These are phyloP conservation scores for Eriocheir sinensis DNA, from an alignment of 1,140 invertebrate genomes.

Conservation along the genomic window DNA sequence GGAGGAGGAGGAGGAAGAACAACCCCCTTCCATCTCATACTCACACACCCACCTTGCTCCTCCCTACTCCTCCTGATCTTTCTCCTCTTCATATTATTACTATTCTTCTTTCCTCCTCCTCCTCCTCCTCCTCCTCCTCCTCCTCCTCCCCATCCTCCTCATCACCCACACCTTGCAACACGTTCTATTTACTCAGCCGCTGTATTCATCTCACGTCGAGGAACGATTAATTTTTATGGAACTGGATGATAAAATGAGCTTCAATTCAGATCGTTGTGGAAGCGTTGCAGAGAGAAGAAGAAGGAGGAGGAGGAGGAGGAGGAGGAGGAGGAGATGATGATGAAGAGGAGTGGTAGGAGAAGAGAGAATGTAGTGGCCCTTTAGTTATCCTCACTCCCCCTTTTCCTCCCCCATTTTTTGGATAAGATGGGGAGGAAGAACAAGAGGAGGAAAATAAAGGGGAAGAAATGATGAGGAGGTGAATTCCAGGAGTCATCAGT, in stretches of 20 bases:
- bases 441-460: neutral
- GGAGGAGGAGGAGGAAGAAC: neutral
- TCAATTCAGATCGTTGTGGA: neutral
- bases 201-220: neutral
- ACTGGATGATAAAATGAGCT: neutral
- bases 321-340: neutral
- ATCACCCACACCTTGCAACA: neutral
- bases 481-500: neutral
- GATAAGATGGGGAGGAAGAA: no score
- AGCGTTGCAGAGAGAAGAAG: neutral
- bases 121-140: slow-evolving; percentile 45
- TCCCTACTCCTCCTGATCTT: neutral
- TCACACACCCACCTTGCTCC: no score
- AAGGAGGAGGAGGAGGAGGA: neutral
- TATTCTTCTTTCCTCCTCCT: neutral
- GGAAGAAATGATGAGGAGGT: no score
- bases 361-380: neutral
- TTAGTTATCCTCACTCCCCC: no score
- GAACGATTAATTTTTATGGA: neutral
- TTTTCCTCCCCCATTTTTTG: no score
- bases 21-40: neutral
- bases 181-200: neutral
- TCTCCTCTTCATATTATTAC: neutral
- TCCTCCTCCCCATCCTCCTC: neutral
- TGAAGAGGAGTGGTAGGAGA: neutral